A percentile compares a stretch with the other conserved stretches of the same genome.
Conservation (phyloP, 2,888 invertebrate species). For the Aquatica leii region DNA sequence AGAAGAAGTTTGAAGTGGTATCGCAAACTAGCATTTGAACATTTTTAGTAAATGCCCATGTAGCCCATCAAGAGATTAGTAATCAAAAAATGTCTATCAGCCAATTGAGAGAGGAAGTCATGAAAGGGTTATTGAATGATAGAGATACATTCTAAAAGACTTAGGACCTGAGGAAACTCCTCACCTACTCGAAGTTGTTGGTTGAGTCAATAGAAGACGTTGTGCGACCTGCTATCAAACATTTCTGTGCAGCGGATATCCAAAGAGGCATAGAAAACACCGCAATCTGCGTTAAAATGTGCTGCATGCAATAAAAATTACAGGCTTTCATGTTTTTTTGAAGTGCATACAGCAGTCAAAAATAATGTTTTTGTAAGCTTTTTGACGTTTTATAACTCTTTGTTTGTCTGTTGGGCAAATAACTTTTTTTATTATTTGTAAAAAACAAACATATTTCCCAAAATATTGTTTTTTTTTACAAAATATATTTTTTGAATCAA, state of each 20-base stretch:
- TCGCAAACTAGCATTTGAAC: background rate
- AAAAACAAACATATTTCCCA: background rate
- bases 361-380: no score
- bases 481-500: background rate
- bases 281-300: background rate
- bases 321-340: no score
- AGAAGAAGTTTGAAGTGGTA: no score
- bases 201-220: background rate
- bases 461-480: no score
- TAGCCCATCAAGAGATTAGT: background rate
- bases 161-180: background rate
- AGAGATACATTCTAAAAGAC: background rate
- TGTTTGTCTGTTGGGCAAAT: no score
- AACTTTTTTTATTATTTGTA: background rate
- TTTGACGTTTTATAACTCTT: no score
- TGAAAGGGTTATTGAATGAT: background rate
- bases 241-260: background rate
- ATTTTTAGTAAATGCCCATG: background rate
- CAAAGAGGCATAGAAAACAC: background rate
- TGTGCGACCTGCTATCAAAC: background rate
- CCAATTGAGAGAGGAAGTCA: background rate
- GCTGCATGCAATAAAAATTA: no score
- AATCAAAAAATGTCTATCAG: background rate
- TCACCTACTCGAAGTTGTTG: background rate
- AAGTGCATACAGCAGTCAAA: background rate